Conservation (phyloP, 1,140 invertebrate genomes). For the Trichogramma pretiosum region DNA sequence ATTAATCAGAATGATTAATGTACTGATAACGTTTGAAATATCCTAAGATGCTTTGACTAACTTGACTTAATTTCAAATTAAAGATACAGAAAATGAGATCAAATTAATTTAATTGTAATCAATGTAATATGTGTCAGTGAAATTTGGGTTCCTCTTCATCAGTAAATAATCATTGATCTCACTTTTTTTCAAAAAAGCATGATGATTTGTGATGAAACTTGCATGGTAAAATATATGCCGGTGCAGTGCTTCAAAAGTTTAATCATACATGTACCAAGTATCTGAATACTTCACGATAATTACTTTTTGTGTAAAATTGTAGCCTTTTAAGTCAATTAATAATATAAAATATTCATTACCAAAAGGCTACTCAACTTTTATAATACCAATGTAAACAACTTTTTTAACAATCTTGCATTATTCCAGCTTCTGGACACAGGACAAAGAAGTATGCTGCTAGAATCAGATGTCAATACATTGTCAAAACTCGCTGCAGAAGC, state of each 20-base stretch:
- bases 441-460: slow-evolving; percentile 63
- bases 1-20: slow-evolving; percentile 27
- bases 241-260: slow-evolving; percentile 2
- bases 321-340: slow-evolving; percentile 3
- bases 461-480: slow-evolving; percentile 65
- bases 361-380: slow-evolving; percentile 6
- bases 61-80: too few relatives aligned
- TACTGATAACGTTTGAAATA: too few relatives aligned
- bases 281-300: slow-evolving; percentile 9
- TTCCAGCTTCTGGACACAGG: slow-evolving; percentile 60
- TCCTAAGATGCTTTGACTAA: too few relatives aligned
- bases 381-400: neutral
- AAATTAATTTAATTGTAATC: too few relatives aligned
- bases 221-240: too few relatives aligned
- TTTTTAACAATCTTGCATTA: slow-evolving; percentile 14
- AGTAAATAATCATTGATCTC: too few relatives aligned
- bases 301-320: slow-evolving; percentile 11
- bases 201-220: too few relatives aligned
- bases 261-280: too few relatives aligned
- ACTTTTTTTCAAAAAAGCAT: too few relatives aligned
- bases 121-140: too few relatives aligned
- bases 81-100: too few relatives aligned
- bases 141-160: too few relatives aligned
- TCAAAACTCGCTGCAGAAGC: slow-evolving; percentile 69
- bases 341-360: neutral